Evolutionary conservation across 30 jellyfish, hydroid and myxozoan genomes (phyloP).

Genomic region (Rhopilema esculentum): DNA sequence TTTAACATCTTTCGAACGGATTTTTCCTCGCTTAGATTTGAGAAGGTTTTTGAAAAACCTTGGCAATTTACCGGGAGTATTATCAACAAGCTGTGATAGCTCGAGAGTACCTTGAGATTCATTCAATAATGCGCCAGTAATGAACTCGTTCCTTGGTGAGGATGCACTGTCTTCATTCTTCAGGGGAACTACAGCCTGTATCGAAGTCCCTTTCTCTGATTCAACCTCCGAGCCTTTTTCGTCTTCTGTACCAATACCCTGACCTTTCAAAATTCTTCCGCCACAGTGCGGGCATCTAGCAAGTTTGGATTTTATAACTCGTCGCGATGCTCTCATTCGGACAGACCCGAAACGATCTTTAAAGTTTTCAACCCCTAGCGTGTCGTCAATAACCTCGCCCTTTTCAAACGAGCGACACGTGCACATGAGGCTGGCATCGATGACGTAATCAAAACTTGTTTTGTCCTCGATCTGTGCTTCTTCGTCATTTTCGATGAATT

Average conservation of each 20-base stretch:
- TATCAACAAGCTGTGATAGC: slow-evolving; percentile 75
- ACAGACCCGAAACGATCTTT: slow-evolving; percentile 80
- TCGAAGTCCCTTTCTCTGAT: neutral
- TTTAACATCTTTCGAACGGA: slow-evolving; percentile 49
- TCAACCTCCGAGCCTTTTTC: neutral
- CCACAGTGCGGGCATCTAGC: slow-evolving; percentile 80
- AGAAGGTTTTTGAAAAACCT: slow-evolving; percentile 72
- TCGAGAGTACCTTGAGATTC: slow-evolving; percentile 58
- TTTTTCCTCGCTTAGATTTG: slow-evolving; percentile 39
- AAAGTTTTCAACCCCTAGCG: slow-evolving; percentile 45
- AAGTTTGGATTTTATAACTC: slow-evolving; percentile 50
- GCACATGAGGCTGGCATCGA: slow-evolving; percentile 78
- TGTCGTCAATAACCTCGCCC: slow-evolving; percentile 5
- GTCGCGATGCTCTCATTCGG: slow-evolving; percentile 76
- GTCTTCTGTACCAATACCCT: neutral
- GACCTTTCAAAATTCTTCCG: slow-evolving; percentile 73
- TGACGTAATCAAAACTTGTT: slow-evolving; percentile 51
- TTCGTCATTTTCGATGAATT: slow-evolving; percentile 49
- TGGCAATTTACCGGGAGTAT: slow-evolving; percentile 89
- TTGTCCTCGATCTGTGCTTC: slow-evolving; percentile 14
- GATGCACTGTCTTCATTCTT: neutral
- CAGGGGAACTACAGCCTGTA: slow-evolving; percentile 5
- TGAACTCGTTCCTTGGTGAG: slow-evolving; percentile 4
- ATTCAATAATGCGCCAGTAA: slow-evolving; percentile 67
- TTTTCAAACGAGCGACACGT: slow-evolving; percentile 37